These are phyloP conservation scores for Disparrhopalites patrizii DNA, from an alignment of 2,888 invertebrate species.

Conservation along the genomic window DNA sequence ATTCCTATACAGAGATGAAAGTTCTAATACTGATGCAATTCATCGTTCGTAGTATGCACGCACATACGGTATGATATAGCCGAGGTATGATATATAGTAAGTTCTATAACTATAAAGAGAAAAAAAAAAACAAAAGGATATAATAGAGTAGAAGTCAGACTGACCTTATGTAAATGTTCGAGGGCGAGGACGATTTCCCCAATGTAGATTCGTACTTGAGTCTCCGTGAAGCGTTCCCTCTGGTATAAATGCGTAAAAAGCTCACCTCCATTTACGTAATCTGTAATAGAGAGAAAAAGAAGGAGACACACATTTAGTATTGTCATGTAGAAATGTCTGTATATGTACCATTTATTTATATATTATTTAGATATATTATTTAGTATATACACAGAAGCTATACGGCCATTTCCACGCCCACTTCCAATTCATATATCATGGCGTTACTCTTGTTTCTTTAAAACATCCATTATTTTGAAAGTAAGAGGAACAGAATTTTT, in stretches of 20 bases:
- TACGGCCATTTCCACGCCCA: too few relatives aligned
- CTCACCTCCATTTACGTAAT: conserved; percentile 96
- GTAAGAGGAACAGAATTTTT: too few relatives aligned
- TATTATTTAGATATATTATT: not conserved
- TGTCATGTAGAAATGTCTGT: not conserved
- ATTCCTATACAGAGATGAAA: too few relatives aligned
- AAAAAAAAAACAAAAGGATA: not conserved
- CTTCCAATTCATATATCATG: too few relatives aligned
- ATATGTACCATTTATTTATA: not conserved
- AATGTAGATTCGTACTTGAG: conserved; percentile 86
- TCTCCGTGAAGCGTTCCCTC: conserved; percentile 84
- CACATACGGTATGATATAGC: not conserved
- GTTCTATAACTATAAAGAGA: not conserved
- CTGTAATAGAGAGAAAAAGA: conserved; percentile 58
- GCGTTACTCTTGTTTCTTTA: too few relatives aligned
- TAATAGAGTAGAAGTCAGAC: conserved; percentile 23
- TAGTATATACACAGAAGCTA: not conserved
- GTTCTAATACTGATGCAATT: not conserved
- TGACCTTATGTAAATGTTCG: conserved; percentile 89
- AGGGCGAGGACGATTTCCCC: conserved; percentile 93
- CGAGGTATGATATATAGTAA: not conserved
- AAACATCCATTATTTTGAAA: too few relatives aligned
- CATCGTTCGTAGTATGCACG: not conserved
- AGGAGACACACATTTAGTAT: not conserved
- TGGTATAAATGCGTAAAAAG: conserved; percentile 95